Evolutionary conservation across 2,113 vertebrate genomes (phyloP).

Genomic region (Ptilorrhoa leucosticta): DNA sequence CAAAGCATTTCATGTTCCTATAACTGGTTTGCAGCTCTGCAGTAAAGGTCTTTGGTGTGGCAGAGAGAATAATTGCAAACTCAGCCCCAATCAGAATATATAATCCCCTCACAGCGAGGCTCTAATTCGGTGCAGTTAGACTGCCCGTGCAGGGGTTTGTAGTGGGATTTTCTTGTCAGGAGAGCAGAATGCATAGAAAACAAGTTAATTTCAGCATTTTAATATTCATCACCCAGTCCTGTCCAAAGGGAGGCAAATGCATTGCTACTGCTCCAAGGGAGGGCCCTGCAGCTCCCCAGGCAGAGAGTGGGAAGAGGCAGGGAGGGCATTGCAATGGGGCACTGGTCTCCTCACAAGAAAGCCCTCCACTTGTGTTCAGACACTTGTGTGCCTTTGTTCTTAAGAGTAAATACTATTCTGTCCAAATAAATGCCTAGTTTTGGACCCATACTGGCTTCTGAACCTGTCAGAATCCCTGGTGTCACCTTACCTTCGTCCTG

Average conservation of each 20-base stretch:
- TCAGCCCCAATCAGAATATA: slow-evolving; percentile 41
- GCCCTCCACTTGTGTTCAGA: not conserved
- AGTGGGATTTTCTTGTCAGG: slow-evolving; percentile 36
- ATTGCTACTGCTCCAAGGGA: not conserved
- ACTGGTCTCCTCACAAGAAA: not conserved
- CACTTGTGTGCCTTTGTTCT: not conserved
- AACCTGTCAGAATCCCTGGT: not conserved
- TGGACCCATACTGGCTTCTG: not conserved
- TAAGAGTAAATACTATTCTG: not conserved
- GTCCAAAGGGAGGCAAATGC: not conserved
- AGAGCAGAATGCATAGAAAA: slow-evolving; percentile 30
- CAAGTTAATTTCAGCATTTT: slow-evolving; percentile 24
- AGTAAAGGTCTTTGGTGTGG: slow-evolving; percentile 54
- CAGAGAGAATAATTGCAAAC: slow-evolving; percentile 59
- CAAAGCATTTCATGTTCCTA: slow-evolving; percentile 65
- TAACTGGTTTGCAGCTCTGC: slow-evolving; percentile 63
- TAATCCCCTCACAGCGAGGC: slow-evolving; percentile 44
- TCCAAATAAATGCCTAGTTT: not conserved
- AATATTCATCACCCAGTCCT: not conserved
- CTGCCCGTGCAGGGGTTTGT: not conserved
- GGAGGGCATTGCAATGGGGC: not conserved
- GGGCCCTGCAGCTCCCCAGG: not conserved
- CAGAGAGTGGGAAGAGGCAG: not conserved
- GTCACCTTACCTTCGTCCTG: not conserved
- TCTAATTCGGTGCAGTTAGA: not conserved